phyloP scores from a whole-genome alignment of 2,888 invertebrate genomes.

The Ectemnius lituratus region DNA sequence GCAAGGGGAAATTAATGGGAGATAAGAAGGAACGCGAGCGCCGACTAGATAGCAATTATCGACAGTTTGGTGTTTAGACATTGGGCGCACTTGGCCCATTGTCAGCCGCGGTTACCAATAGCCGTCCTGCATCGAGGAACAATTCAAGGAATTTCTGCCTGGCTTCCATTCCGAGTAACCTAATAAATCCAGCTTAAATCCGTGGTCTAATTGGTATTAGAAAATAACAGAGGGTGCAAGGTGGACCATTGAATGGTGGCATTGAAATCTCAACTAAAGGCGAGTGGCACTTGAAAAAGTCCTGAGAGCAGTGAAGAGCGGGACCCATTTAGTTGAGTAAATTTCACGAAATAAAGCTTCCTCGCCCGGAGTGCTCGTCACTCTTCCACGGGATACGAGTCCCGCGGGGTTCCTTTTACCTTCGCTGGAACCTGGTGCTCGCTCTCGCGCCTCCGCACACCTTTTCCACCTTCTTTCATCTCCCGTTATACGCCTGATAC shows the following conservation, averaged over 20 bases:
- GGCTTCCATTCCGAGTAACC: too few species aligned
- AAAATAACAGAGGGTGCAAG: too few species aligned
- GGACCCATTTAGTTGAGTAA: slow-evolving; percentile 60
- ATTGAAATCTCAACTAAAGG: not conserved
- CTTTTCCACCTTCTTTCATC: slow-evolving; percentile 23
- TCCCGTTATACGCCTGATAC: slow-evolving; percentile 22
- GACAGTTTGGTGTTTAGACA: too few species aligned
- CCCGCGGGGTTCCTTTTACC: slow-evolving; percentile 63
- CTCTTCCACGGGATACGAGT: slow-evolving; percentile 67
- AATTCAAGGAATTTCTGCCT: too few species aligned
- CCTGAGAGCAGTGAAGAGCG: slow-evolving; percentile 3
- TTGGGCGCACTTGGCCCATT: too few species aligned
- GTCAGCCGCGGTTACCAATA: too few species aligned
- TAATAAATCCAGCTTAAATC: too few species aligned
- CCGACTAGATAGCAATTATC: too few species aligned
- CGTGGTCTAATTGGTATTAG: too few species aligned
- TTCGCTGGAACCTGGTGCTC: slow-evolving; percentile 17
- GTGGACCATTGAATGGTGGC: too few species aligned
- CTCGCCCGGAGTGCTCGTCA: slow-evolving; percentile 68
- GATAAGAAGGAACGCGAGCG: slow-evolving; percentile 16
- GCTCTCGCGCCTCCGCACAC: slow-evolving; percentile 6
- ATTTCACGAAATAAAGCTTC: slow-evolving; percentile 60
- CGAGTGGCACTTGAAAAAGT: not conserved
- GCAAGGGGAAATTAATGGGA: slow-evolving; percentile 36
- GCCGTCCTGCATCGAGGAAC: too few species aligned